A percentile compares a stretch with the other conserved stretches of the same genome.
Conservation (phyloP, 2,888 invertebrate species). For the Plebejus melissa region DNA sequence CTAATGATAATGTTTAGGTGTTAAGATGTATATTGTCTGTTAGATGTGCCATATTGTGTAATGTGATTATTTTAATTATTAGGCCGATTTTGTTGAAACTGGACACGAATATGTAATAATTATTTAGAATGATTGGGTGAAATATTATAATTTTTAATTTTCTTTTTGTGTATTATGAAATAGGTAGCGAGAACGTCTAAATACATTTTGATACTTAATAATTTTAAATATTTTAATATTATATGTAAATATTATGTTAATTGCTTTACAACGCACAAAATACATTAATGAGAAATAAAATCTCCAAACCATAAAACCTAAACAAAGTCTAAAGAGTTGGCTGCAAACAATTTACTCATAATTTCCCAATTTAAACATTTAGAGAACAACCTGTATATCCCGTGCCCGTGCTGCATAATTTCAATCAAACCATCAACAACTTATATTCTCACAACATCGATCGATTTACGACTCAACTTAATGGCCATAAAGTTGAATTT, state of each 20-base stretch:
- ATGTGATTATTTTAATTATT: no score
- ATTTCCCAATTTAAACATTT: neutral
- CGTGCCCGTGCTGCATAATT: slow-evolving; percentile 3
- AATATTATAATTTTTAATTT: no score
- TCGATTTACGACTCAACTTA: neutral
- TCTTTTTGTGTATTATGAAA: no score
- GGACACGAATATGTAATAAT: no score
- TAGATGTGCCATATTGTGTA: neutral
- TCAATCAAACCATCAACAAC: neutral
- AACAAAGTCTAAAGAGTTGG: neutral
- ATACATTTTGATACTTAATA: no score
- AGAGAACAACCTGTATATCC: neutral
- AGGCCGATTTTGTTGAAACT: no score
- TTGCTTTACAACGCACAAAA: neutral
- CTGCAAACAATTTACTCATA: neutral
- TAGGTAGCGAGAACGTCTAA: no score
- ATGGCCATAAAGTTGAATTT: neutral
- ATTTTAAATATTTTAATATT: no score
- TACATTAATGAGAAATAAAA: neutral
- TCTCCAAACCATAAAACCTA: neutral
- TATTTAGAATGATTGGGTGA: no score
- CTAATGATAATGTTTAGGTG: neutral
- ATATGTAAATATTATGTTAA: no score
- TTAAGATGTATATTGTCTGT: neutral
- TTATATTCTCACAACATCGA: neutral